Evolutionary conservation across 2,888 invertebrate species (phyloP), one percentile per base, ranked within the genome.

Genomic region (Mythimna impura): DNA sequence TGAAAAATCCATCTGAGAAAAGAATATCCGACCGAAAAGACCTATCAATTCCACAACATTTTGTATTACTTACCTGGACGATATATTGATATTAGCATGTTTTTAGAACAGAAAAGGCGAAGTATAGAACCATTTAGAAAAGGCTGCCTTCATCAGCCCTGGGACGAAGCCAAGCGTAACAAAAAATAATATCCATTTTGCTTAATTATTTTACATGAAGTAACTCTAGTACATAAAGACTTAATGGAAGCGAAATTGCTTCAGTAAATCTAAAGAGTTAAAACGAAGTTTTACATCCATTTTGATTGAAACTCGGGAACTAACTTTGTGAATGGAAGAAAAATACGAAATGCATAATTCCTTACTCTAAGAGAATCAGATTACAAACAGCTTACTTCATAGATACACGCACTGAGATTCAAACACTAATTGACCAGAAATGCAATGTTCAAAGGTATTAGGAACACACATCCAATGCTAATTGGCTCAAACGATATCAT

Each of bases 371-470:
- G 30, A 30, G 14, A 82, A 66, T 66, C 54, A 12, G 68, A 63
- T 82, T 66, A 66, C 10, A 17, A 20, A 22, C n/a, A 25, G 1
- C 17, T n/a, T 52, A 60, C 17, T 20, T 57, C 20, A 52, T 50
- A 65, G 7, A 61, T 22, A 36, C 12, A 58, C n/a, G 0, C 3
- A 47, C 55, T 14, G 30, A n/a, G 36, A 55, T 66, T 25, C 3
- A 60, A 1, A 47, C 25, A 69, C 50, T 68, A 80, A 80, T 79
- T 78, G 61, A 73, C 58, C 80, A 60, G 80, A 83, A 73, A 65
- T 69, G 52, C 69, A 74, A 60, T 61, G 60, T 62, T 62, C 80
- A 61, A 66, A 62, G 65, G 55, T 71, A 80, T 71, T 70, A 78
- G 34, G 20, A 54, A 17, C 47, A 70, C 47, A 58, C 17, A 76